Conservation (phyloP, 2,888 invertebrate genomes). For the Zaprionus obscuricornis region DNA sequence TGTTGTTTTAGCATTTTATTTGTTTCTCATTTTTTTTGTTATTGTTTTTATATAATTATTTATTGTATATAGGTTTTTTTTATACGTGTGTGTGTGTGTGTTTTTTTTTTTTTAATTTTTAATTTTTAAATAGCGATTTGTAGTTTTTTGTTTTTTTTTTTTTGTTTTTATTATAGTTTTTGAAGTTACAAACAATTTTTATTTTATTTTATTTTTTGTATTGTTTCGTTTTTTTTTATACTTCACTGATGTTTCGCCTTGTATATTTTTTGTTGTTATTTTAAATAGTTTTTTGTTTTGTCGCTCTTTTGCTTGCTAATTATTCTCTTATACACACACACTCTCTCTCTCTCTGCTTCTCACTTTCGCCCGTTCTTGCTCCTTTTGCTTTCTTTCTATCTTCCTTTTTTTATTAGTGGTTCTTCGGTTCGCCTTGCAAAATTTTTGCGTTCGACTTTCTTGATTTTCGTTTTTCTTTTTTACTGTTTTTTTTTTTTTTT, state of each 20-base stretch:
- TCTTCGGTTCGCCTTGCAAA: no score
- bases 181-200: no score
- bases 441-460: no score
- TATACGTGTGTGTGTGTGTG: conserved; percentile 7
- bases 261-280: not conserved
- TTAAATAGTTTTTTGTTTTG: conserved; percentile 30
- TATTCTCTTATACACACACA: no score
- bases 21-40: not conserved
- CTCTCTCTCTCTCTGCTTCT: conserved; percentile 29
- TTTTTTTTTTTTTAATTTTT: not conserved
- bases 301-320: no score
- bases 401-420: not conserved
- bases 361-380: conserved; percentile 1
- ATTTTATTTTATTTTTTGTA: conserved; percentile 25
- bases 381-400: not conserved
- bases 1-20: conserved; percentile 8
- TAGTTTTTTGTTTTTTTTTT: not conserved
- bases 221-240: no score
- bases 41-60: conserved; percentile 4
- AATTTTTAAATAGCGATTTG: no score
- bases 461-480: conserved; percentile 12
- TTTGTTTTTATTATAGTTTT: not conserved
- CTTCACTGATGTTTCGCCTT: no score
- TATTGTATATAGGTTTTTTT: no score
- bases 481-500: conserved; percentile 16